Evolutionary conservation across 64 coral and sea anemone genomes (phyloP).

Genomic region (Montipora capricornis): DNA sequence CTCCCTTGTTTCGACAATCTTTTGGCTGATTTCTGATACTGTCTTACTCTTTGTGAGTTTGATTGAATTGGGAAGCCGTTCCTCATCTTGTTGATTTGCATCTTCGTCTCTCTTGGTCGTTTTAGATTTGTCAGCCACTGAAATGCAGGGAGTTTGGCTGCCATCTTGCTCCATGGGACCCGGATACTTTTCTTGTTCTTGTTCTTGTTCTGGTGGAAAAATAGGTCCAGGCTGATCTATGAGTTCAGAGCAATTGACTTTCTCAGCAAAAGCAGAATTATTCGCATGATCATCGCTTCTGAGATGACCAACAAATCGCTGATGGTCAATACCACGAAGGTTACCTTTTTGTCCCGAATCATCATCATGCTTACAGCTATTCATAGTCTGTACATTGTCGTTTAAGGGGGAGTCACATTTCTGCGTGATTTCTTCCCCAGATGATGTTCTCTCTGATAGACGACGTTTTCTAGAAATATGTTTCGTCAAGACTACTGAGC

Average conservation of each 20-base stretch:
- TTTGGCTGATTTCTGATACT: slow-evolving; percentile 26
- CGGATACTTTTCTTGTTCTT: not conserved
- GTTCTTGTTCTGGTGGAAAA: not conserved
- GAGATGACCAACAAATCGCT: not conserved
- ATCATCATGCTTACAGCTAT: not conserved
- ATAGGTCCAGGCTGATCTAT: not conserved
- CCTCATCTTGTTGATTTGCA: not conserved
- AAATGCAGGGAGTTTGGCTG: not conserved
- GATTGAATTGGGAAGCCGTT: not conserved
- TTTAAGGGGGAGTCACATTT: not conserved
- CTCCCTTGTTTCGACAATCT: slow-evolving; percentile 55
- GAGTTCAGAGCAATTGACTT: not conserved
- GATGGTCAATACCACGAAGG: not conserved
- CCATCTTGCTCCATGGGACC: not conserved
- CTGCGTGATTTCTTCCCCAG: not conserved
- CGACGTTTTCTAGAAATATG: not conserved
- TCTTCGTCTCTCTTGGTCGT: not conserved
- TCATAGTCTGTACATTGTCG: not conserved
- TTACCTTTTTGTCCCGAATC: not conserved
- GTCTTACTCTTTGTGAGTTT: not conserved
- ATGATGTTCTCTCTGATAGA: not conserved
- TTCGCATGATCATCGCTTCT: not conserved
- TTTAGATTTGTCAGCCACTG: not conserved
- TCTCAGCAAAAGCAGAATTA: not conserved
- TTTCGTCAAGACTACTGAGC: not conserved